Base-by-base conservation (phyloP, 1,140 invertebrate species). In the Apocrypta bakeri region DNA sequence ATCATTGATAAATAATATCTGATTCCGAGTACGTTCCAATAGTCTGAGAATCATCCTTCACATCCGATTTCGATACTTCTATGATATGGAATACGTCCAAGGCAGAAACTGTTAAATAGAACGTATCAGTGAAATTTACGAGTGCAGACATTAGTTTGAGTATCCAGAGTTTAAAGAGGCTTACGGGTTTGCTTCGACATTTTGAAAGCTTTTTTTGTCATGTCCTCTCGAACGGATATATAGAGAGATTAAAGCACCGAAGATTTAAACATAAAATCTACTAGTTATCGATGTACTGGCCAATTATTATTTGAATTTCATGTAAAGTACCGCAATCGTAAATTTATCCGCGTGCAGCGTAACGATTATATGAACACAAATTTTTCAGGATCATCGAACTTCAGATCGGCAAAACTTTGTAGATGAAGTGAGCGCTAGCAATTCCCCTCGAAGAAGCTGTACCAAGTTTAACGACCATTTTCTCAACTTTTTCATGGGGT, bases 41-140 rank as follows among this genome's bases (percentile, higher is more conserved):
- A 27, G 11, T 6, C 37, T 25, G 71, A 73, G 21, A 73, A 40
- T 42, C 37, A 73, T 73, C 31, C 9, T 24, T 73, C 71, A 73
- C 27, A 4, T n/a, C n/a, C 21, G n/a, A 8, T 14, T 27, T 73
- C 71, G 71, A 73, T 73, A 42, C 37, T 27, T 12, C 71, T 73
- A 48, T 48, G 71, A 73, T 48, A n/a, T 24, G 71, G 9, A 48
- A 48, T 73, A 48, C 27, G 48, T 73, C 24, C 21, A 73, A 73
- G 11, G 21, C 1, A 11, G 40, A 21, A 24, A 21, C 21, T 27
- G 40, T 48, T 48, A 42, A 73, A 73, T 73, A 71, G 69, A 27
- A 21, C 24, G 17, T 24, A 68, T 68, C 29, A 68, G 27, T 68
- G 3, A 6, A 21, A 56, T 3, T 17, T 4, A 21, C 0, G 48